A percentile compares a stretch with the other conserved stretches of the same genome.
phyloP scores from a whole-genome alignment of 2,797 vertebrate genomes.

The Phyllotis vaccarum region DNA sequence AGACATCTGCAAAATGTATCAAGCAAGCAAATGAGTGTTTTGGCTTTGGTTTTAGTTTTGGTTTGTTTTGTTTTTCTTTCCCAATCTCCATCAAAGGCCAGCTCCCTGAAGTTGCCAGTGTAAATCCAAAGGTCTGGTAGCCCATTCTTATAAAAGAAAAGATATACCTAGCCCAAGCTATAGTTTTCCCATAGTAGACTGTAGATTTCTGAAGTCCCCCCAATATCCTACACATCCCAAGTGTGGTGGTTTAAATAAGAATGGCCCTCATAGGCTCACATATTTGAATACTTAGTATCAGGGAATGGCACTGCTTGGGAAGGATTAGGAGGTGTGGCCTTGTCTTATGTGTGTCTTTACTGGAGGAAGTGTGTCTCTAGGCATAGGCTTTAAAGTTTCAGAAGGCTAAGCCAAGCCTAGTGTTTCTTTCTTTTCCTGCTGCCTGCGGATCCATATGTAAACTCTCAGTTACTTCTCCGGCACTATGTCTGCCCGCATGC shows the following conservation, averaged over 20 bases:
- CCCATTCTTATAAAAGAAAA: neutral
- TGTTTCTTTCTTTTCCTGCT: neutral
- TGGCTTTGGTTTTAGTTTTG: no score
- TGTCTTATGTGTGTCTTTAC: neutral
- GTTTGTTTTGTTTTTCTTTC: neutral
- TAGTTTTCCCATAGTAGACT: neutral
- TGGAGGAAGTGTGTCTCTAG: neutral
- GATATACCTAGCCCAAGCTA: neutral
- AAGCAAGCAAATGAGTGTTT: constrained; percentile 28
- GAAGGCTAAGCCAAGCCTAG: neutral
- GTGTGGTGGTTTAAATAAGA: neutral
- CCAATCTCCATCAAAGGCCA: neutral
- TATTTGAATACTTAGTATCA: neutral
- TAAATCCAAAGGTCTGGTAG: neutral
- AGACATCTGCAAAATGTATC: neutral
- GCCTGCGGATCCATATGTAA: neutral
- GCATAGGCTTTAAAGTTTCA: neutral
- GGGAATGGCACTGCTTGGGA: neutral
- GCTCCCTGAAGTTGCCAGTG: neutral
- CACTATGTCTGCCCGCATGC: neutral
- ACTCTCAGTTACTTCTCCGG: neutral
- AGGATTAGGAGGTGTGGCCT: neutral
- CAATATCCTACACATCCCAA: neutral
- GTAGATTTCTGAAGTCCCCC: neutral
- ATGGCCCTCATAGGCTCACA: neutral